Evolutionary conservation across 2,888 invertebrate genomes (phyloP), one percentile per base, ranked within the genome.

Genomic region (Diarsia rubi): DNA sequence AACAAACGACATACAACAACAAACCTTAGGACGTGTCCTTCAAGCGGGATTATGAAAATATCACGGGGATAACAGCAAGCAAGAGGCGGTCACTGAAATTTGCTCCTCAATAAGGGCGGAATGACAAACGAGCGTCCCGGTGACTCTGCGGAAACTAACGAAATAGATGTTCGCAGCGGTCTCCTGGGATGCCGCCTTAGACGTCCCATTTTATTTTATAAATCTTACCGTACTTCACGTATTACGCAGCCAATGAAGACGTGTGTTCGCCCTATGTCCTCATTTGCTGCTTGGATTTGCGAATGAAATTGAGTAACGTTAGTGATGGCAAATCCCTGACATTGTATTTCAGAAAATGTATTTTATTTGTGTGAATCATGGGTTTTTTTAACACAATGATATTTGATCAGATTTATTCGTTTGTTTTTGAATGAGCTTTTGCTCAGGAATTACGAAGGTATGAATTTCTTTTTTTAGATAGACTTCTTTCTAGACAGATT

Each of bases 61-160:
- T 93, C 91, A 91, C 84, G 82, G 86, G 90, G 90, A 91, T 92
- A 93, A 90, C 90, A 88, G 88, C 85, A 87, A 88, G 87, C 89
- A 87, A 85, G 88, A 89, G 91, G 89, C 91, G 92, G 92, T 90
- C 92, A 91, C 91, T 88, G 88, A 90, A 91, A 91, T 91, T 91
- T 90, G 91, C 90, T 90, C 92, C 90, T 91, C 93, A 93, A 93
- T 93, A 92, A 92, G 91, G 92, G 82, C 78, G 82, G 90, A 90
- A 94, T 94, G 94, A 94, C 92, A 93, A 94, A 94, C 93, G 93
- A 94, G 87, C 88, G 84, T 83, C 85, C 87, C 90, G 87, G 91
- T 94, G 94, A 94, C 92, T 91, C 85, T 88, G 93, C 92, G 89
- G 88, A 92, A 93, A 91, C 91, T 92, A 91, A 90, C 91, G 87